Evolutionary conservation across 2,113 vertebrate genomes (phyloP).

Genomic region (Alethe diademata): DNA sequence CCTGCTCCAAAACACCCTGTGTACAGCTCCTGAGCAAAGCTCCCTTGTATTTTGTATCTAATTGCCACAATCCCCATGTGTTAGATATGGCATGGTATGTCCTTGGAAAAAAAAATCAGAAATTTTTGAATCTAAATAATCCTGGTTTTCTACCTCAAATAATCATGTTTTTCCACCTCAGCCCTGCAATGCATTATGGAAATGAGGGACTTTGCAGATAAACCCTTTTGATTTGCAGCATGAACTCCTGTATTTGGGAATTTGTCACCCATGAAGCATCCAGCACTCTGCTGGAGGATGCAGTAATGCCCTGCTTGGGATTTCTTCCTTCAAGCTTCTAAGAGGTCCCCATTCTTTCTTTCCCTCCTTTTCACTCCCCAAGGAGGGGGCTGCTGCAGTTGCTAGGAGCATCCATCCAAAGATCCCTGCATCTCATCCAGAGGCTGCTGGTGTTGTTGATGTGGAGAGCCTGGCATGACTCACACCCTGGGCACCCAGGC

Average conservation of each 20-base stretch:
- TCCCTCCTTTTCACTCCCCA: neutral
- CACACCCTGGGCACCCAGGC: accelerated
- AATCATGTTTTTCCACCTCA: neutral
- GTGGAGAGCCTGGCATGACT: neutral
- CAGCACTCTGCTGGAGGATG: neutral
- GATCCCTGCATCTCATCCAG: neutral
- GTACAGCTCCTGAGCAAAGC: neutral
- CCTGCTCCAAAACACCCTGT: neutral
- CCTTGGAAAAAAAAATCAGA: neutral
- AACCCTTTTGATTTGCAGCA: neutral
- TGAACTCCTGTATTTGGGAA: neutral
- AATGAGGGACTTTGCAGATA: neutral
- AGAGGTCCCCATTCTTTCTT: neutral
- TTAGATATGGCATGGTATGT: neutral
- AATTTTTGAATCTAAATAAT: neutral
- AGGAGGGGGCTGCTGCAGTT: neutral
- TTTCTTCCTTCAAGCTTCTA: neutral
- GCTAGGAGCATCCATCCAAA: neutral
- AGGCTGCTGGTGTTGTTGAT: neutral
- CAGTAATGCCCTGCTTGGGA: neutral
- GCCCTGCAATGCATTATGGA: neutral
- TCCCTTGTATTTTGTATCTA: neutral
- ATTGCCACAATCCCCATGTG: accelerated
- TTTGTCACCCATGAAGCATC: neutral
- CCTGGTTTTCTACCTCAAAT: neutral